A percentile compares a stretch with the other conserved stretches of the same genome.
These are phyloP conservation scores for Rhyacophila brunnea DNA, from an alignment of 1,140 invertebrate species.

Conservation along the genomic window DNA sequence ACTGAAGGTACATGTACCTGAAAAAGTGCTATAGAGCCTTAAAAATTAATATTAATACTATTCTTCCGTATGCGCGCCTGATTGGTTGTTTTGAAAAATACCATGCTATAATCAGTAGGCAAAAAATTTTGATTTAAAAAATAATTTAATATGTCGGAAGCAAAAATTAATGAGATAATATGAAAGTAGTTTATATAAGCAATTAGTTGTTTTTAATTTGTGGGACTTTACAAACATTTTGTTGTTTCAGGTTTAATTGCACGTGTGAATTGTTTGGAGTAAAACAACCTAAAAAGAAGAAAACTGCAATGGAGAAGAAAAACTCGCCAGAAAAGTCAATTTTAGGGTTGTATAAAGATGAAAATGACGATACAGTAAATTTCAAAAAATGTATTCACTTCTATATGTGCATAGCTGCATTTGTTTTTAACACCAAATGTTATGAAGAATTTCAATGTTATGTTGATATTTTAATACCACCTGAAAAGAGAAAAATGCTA, in stretches of 20 bases:
- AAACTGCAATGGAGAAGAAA: not conserved
- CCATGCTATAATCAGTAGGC: no score
- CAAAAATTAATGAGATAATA: no score
- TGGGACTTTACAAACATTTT: not conserved
- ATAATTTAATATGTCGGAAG: no score
- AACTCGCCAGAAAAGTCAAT: not conserved
- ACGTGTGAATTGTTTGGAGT: conserved; percentile 5
- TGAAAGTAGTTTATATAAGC: not conserved
- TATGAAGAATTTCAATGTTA: conserved; percentile 69
- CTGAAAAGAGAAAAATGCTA: conserved; percentile 7
- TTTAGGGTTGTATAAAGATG: not conserved
- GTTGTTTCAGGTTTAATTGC: conserved; percentile 19
- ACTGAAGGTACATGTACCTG: no score
- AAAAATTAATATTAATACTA: no score
- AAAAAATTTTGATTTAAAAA: no score
- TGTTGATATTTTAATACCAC: conserved; percentile 50
- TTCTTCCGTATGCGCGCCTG: no score
- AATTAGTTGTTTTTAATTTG: not conserved
- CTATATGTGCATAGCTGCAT: conserved; percentile 77
- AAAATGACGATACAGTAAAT: not conserved
- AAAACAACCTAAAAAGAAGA: conserved; percentile 14
- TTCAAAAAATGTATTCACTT: conserved; percentile 57
- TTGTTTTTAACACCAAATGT: conserved; percentile 71
- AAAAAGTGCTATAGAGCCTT: no score
- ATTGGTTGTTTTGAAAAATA: no score